Evolutionary conservation across 1,140 invertebrate genomes (phyloP), one percentile per base, ranked within the genome.

Genomic region (Drosophila jambulina): DNA sequence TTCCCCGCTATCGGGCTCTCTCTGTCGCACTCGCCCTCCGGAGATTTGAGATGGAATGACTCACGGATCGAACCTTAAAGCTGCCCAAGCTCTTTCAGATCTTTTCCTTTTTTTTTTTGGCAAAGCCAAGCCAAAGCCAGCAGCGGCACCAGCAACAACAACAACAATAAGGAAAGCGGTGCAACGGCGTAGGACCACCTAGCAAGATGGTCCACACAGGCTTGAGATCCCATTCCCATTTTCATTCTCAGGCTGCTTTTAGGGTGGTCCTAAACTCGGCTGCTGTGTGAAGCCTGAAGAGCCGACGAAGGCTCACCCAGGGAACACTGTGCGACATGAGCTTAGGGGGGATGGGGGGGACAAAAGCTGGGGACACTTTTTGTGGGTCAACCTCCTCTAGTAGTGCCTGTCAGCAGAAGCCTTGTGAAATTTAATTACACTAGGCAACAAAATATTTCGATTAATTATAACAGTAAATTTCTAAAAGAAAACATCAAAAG

Each of bases 251-350:
- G 79, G 70, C 81, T 80, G 53, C 71, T 62, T 82, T 86, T 75
- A 71, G 85, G 85, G 85, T 90, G 86, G 85, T 90, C 86, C 75
- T 54, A 42, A 64, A 40, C 46, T 42, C 61, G 70, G 61, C 81
- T 60, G 63, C 63, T n/a, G 62, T 57, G 59, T 75, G 54, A 65
- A 65, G 65, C 70, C 75, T 70, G 75, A 36, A 8, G 57, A 82
- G 71, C 68, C 71, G 75, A 79, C 69, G 82, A 72, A 76, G 83
- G 67, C 75, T 70, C 42, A 48, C 42, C 70, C 60, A 42, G 61
- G 51, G 9, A 75, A 75, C 76, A 84, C 82, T 81, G 42, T 38
- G 59, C 72, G 56, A 85, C 82, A 81, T 46, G 68, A 51, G 38
- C 45, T n/a, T 23, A 1, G 43, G 13, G 13, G 4, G 21, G 21